Conservation (phyloP, 2,888 invertebrate genomes). For the Chouioia cunea region DNA sequence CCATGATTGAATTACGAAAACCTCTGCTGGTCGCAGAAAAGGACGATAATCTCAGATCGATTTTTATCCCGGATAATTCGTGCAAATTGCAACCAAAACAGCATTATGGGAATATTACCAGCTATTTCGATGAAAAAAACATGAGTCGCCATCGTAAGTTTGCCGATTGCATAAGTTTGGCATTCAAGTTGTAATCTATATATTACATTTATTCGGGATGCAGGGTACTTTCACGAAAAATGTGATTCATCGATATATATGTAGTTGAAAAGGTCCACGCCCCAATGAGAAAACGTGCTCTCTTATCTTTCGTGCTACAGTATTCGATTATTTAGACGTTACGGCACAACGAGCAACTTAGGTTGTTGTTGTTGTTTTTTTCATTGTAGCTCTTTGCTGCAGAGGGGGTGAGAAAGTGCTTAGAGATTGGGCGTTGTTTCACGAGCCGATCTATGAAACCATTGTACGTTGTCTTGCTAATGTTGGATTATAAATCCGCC, state of each 20-base stretch:
- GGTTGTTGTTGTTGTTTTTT: background rate
- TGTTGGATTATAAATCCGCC: too few relatives aligned
- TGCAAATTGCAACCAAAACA: conserved; percentile 12
- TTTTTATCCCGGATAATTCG: conserved; percentile 15
- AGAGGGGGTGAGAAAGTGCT: conserved; percentile 35
- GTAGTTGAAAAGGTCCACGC: background rate
- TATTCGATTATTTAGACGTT: conserved; percentile 35
- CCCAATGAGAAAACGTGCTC: conserved; percentile 33
- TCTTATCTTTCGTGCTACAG: conserved; percentile 32
- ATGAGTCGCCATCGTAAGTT: background rate
- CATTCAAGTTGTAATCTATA: too few relatives aligned
- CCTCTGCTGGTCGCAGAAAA: background rate
- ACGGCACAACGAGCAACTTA: background rate
- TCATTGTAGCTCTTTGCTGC: background rate
- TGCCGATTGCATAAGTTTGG: conserved; percentile 20
- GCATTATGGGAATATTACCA: conserved; percentile 19
- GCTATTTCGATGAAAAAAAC: conserved; percentile 14
- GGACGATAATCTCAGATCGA: conserved; percentile 26
- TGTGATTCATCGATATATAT: conserved; percentile 21
- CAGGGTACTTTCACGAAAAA: background rate
- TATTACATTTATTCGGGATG: too few relatives aligned
- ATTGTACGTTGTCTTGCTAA: too few relatives aligned
- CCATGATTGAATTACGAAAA: too few relatives aligned
- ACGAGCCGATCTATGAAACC: too few relatives aligned
- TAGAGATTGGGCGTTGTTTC: background rate